Evolutionary conservation across 1,140 invertebrate species (phyloP).

Genomic region (Drosophila lowei): DNA sequence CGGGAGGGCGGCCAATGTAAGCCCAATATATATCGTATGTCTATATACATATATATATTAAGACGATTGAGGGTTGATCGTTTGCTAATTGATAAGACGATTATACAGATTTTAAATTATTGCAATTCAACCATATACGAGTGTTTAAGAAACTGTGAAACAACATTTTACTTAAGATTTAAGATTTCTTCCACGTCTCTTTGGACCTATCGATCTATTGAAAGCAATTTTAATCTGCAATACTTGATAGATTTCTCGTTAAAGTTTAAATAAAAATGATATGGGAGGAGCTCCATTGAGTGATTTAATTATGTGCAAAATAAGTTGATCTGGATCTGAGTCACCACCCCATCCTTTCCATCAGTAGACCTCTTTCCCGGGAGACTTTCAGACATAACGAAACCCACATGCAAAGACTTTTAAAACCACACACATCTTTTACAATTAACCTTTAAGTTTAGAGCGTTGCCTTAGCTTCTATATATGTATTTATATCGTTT

Average conservation of each 20-base stretch:
- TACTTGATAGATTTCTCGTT: slow-evolving; percentile 5
- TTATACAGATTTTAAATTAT: too few relatives aligned
- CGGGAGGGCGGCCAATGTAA: too few relatives aligned
- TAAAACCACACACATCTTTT: slow-evolving; percentile 9
- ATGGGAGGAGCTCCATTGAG: slow-evolving; percentile 15
- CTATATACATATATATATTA: too few relatives aligned
- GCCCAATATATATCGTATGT: too few relatives aligned
- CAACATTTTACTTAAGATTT: not conserved
- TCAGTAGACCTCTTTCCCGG: not conserved
- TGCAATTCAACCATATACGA: not conserved
- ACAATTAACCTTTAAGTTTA: slow-evolving; percentile 23
- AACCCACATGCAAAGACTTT: slow-evolving; percentile 44
- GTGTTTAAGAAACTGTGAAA: slow-evolving; percentile 1
- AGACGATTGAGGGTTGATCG: too few relatives aligned
- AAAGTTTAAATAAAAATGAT: slow-evolving; percentile 44
- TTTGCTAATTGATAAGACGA: too few relatives aligned
- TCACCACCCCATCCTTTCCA: slow-evolving; percentile 5
- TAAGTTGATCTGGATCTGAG: too few relatives aligned
- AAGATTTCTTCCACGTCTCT: not conserved
- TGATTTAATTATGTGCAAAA: slow-evolving; percentile 33
- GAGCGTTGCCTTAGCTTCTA: slow-evolving; percentile 42
- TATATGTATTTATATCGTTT: slow-evolving; percentile 4
- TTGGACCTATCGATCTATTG: not conserved
- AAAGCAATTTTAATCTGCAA: slow-evolving; percentile 1
- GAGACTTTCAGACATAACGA: slow-evolving; percentile 4